Conservation (phyloP, 2,888 invertebrate species). For the Drepana falcataria region DNA sequence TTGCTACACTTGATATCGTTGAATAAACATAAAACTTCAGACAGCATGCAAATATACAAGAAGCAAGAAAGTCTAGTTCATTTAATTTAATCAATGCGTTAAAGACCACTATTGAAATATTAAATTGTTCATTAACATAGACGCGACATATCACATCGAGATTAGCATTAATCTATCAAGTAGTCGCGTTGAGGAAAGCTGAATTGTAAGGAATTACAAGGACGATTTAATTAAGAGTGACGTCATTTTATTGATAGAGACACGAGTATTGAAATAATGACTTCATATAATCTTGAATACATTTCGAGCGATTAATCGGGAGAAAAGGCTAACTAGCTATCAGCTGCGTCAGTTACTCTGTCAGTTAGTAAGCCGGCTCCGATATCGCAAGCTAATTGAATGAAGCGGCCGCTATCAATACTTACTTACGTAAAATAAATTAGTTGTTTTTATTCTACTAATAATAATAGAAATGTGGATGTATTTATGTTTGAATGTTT, state of each 20-base stretch:
- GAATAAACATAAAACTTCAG: not conserved
- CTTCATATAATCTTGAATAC: not conserved
- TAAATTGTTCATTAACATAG: too few species aligned
- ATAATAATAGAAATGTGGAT: not conserved
- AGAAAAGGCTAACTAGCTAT: constrained; percentile 13
- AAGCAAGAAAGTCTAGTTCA: too few species aligned
- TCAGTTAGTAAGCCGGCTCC: constrained; percentile 18
- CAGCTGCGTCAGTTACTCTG: constrained; percentile 21
- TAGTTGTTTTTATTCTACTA: not conserved
- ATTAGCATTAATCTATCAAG: too few species aligned
- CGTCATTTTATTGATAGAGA: not conserved
- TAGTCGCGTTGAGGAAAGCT: too few species aligned
- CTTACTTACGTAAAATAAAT: too few species aligned
- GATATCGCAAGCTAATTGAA: constrained; percentile 6
- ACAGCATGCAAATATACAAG: not conserved
- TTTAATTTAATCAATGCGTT: too few species aligned
- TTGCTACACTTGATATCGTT: too few species aligned
- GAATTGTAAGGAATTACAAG: not conserved
- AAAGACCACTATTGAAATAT: too few species aligned
- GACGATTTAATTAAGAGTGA: not conserved
- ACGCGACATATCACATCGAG: too few species aligned
- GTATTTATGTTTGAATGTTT: too few species aligned
- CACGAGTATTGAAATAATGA: not conserved
- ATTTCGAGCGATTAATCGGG: constrained; percentile 4
- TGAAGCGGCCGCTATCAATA: not conserved